Percentiles rank a stretch among this genome's conserved stretches.
Conservation (phyloP, 2,797 vertebrate genomes). For the Gila robusta region DNA sequence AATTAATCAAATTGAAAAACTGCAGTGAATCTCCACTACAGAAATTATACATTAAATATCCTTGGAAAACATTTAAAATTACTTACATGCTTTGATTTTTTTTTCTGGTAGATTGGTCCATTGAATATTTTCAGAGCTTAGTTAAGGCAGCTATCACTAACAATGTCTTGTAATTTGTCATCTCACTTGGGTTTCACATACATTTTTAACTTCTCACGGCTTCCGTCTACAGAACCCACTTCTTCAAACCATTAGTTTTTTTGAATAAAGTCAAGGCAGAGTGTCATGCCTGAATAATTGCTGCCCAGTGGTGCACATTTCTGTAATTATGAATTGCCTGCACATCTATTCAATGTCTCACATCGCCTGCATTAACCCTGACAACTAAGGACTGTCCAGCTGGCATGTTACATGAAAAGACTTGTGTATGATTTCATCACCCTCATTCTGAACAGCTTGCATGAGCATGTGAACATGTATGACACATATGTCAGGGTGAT, state of each 20-base stretch:
- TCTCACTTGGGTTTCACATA: background rate
- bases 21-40: background rate
- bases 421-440: conserved; percentile 46
- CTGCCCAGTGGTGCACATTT: conserved; percentile 35
- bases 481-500: conserved; percentile 48
- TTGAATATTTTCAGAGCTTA: conserved; percentile 3
- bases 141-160: conserved; percentile 1
- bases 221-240: conserved; percentile 10
- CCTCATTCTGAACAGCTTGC: conserved; percentile 41
- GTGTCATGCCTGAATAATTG: conserved; percentile 46
- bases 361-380: conserved; percentile 30
- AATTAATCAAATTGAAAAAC: background rate
- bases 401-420: conserved; percentile 47
- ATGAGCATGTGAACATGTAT: conserved; percentile 45
- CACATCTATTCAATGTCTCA: conserved; percentile 35
- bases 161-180: background rate
- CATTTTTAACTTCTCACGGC: conserved; percentile 28
- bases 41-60: background rate
- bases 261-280: conserved; percentile 35
- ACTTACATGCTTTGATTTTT: background rate
- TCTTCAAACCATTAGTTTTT: conserved; percentile 9
- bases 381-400: conserved; percentile 43
- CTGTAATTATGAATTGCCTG: conserved; percentile 42
- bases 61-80: background rate
- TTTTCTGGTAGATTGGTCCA: background rate